Conservation (phyloP, 2,888 invertebrate genomes). For the Dryobotodes eremita region DNA sequence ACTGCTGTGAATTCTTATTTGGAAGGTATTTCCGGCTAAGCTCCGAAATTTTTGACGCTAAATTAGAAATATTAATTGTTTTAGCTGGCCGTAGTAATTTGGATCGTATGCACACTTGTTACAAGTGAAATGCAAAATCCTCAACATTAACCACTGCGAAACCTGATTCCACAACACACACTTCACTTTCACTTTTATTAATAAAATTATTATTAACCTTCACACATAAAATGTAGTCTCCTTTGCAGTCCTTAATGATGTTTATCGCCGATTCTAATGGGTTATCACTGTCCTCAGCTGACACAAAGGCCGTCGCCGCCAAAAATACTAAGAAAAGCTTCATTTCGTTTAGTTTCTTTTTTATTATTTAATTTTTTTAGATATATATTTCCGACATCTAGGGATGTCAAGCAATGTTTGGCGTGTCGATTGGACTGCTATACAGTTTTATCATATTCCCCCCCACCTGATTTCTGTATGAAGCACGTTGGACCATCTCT, state of each 20-base stretch:
- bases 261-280: slow-evolving; percentile 92
- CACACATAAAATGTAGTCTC: slow-evolving; percentile 93
- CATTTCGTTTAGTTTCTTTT: slow-evolving; percentile 77
- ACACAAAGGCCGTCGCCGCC: slow-evolving; percentile 83
- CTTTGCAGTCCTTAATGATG: slow-evolving; percentile 93
- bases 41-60: not conserved
- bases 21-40: not conserved
- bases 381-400: slow-evolving; percentile 83
- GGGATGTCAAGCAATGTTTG: slow-evolving; percentile 88
- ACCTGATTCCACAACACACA: slow-evolving; percentile 68
- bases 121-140: slow-evolving; percentile 64
- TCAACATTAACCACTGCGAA: slow-evolving; percentile 56
- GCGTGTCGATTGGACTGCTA: slow-evolving; percentile 77
- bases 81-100: slow-evolving; percentile 29
- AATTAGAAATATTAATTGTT: slow-evolving; percentile 30
- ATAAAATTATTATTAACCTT: slow-evolving; percentile 92
- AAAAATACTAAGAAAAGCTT: slow-evolving; percentile 80
- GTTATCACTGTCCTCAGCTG: slow-evolving; percentile 88
- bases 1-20: not conserved
- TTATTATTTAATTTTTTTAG: slow-evolving; percentile 63
- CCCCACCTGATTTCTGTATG: slow-evolving; percentile 79
- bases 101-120: slow-evolving; percentile 57
- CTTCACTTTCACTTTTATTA: slow-evolving; percentile 86
- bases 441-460: slow-evolving; percentile 88
- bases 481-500: slow-evolving; percentile 80